These are phyloP conservation scores for Eurosta solidaginis DNA, from an alignment of 1,140 invertebrate genomes.

Conservation along the genomic window DNA sequence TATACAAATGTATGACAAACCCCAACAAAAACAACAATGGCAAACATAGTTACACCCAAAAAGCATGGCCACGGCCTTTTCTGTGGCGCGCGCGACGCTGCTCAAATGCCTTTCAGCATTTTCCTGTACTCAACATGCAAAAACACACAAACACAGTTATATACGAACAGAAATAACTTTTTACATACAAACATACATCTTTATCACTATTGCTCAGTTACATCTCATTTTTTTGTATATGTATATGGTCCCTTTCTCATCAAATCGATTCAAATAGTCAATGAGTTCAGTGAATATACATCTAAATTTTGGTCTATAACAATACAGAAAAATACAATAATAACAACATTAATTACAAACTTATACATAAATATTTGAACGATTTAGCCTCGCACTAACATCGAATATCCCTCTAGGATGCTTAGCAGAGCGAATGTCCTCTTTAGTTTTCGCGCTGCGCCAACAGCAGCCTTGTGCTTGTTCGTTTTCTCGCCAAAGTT, in stretches of 20 bases:
- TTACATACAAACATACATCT: no score
- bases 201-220: no score
- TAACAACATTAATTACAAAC: neutral
- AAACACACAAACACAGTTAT: no score
- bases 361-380: neutral
- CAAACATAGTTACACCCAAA: neutral
- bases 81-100: neutral
- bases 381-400: neutral
- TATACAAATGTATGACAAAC: no score
- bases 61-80: conserved; percentile 13
- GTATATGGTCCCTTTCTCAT: no score
- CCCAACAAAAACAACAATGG: neutral
- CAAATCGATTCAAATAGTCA: no score
- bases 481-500: neutral
- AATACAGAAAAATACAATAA: neutral
- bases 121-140: neutral
- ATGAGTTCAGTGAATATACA: no score
- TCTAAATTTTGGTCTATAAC: no score
- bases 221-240: no score
- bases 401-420: neutral
- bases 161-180: no score
- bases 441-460: neutral
- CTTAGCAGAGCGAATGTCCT: conserved; percentile 20
- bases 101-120: neutral
- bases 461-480: neutral